A percentile compares a stretch with the other conserved stretches of the same genome.
Conservation (phyloP, 1,140 invertebrate species). For the Rhopalosiphum padi region DNA sequence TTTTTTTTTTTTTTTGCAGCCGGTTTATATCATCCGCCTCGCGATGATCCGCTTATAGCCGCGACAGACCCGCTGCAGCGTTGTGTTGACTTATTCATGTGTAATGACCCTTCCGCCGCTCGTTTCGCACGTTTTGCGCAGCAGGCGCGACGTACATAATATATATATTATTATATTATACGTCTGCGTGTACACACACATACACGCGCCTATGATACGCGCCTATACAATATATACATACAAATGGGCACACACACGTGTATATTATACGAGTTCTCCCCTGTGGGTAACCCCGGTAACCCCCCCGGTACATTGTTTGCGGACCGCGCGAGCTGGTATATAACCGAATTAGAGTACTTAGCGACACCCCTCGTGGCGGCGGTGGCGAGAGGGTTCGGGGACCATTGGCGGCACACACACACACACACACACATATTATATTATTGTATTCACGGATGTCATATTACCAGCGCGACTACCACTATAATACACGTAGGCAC, state of each 20-base stretch:
- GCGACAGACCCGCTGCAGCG: neutral
- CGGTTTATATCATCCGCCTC: constrained; percentile 9
- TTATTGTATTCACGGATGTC: constrained; percentile 28
- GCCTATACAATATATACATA: neutral
- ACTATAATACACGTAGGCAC: neutral
- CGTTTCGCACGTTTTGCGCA: constrained; percentile 42
- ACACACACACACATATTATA: constrained; percentile 4
- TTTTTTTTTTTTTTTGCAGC: constrained; percentile 52
- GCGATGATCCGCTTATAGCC: constrained; percentile 48
- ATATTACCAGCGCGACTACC: neutral
- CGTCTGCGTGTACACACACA: neutral
- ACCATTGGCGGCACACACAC: neutral
- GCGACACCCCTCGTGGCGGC: neutral
- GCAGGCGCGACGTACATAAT: neutral
- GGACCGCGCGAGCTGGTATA: constrained; percentile 30
- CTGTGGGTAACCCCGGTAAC: constrained; percentile 22
- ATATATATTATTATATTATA: neutral
- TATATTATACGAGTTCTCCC: neutral
- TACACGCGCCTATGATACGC: too few species aligned
- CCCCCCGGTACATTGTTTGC: neutral
- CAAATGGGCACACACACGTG: neutral
- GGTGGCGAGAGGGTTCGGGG: neutral
- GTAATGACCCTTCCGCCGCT: constrained; percentile 42
- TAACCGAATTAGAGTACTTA: constrained; percentile 58
- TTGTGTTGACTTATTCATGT: constrained; percentile 57